Percentiles rank a stretch among this genome's conserved stretches.
phyloP scores from a whole-genome alignment of 2,113 vertebrate species.

The Donacobius atricapilla region DNA sequence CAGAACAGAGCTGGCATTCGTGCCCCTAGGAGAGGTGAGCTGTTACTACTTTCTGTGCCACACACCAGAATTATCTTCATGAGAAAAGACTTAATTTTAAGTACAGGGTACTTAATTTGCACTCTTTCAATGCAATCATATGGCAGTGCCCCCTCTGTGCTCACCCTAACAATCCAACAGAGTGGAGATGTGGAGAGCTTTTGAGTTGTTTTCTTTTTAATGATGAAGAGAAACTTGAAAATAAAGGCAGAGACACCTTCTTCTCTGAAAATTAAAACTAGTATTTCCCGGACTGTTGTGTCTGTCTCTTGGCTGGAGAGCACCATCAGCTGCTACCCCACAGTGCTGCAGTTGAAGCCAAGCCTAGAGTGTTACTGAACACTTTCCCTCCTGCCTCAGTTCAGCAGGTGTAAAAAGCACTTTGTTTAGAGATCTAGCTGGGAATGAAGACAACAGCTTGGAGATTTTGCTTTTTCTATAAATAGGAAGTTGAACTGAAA shows the following conservation, averaged over 20 bases:
- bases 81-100: background rate
- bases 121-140: background rate
- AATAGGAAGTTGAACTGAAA: background rate
- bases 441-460: background rate
- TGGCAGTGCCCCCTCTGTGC: background rate
- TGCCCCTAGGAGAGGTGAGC: background rate
- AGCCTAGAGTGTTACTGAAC: background rate
- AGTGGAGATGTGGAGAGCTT: background rate
- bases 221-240: background rate
- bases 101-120: background rate
- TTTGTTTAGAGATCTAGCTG: background rate
- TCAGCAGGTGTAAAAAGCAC: background rate
- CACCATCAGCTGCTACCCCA: background rate
- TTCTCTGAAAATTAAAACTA: background rate
- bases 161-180: background rate
- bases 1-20: background rate
- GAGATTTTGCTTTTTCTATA: background rate
- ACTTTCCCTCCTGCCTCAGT: background rate
- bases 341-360: background rate
- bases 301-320: background rate
- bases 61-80: background rate
- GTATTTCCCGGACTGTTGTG: background rate
- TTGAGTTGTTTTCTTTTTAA: background rate
- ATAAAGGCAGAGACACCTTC: background rate
- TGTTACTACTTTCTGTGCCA: background rate